Evolutionary conservation across 2,888 invertebrate species (phyloP).

Genomic region (Cremastinae sp.): DNA sequence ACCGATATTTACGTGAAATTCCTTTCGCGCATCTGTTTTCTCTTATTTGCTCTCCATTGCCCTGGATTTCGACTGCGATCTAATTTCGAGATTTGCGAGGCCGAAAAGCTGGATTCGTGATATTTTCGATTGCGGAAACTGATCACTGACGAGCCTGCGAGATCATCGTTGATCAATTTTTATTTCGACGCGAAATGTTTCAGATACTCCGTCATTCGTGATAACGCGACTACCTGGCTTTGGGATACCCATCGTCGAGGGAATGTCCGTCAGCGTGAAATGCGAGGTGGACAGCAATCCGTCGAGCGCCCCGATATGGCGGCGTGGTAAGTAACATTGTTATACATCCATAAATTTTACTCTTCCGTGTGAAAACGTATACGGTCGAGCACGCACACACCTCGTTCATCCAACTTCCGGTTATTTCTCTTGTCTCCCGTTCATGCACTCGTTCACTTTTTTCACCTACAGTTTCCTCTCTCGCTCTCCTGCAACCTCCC

Average conservation of each 20-base stretch:
- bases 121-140: no score
- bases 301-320: constrained; percentile 91
- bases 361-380: constrained; percentile 11
- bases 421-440: constrained; percentile 58
- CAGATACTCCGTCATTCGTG: constrained; percentile 95
- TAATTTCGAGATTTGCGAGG: background rate
- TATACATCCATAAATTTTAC: constrained; percentile 42
- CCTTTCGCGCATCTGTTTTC: no score
- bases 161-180: constrained; percentile 67
- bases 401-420: constrained; percentile 23
- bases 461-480: constrained; percentile 23
- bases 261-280: constrained; percentile 92
- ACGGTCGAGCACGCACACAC: background rate
- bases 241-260: constrained; percentile 93
- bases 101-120: no score
- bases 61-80: background rate
- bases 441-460: constrained; percentile 47
- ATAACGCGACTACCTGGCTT: constrained; percentile 96
- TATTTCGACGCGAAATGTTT: constrained; percentile 69
- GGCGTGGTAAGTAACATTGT: constrained; percentile 81
- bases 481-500: background rate
- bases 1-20: constrained; percentile 17
- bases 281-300: constrained; percentile 98
- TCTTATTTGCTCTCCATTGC: background rate
- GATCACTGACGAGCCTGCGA: no score